Base-by-base conservation (phyloP, 2,797 vertebrate genomes). In the Xerus rutilus region DNA sequence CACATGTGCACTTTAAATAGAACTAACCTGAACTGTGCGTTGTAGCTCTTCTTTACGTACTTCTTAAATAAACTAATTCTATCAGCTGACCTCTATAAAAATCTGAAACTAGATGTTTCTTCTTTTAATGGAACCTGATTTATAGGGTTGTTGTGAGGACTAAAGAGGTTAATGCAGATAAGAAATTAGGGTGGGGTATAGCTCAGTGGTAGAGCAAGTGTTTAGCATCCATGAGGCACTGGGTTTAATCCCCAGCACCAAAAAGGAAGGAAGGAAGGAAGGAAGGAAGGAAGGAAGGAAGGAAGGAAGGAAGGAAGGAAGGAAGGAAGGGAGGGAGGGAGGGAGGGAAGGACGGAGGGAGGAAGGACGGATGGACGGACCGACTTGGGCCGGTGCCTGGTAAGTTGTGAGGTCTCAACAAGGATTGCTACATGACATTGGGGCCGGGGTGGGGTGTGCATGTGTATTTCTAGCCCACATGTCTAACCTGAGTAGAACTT, bases 1-100 rank as follows among this genome's bases (percentile, higher is more conserved):
- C 79, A 59, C 21, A 54, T 45, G 13, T 62, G 28, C 77, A 67
- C 25, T 54, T 85, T 21, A 70, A 86, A 64, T 15, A 25, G 35
- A 78, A 86, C 67, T 93, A 67, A 57, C 76, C 7, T 45, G 86
- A n/a, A 94, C 49, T 73, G 43, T 65, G 20, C 5, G 30, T 62
- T 94, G 89, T 84, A 89, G 93, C 78, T 76, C 20, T 17, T 59
- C 57, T 59, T 59, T 25, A 59, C 21, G 87, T 39, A 47, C 23
- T 45, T 76, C 69, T 47, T 89, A 9, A n/a, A 79, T 59, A 54
- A 90, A 39, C 12, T 3, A 82, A 10, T 82, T 86, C 32, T 84
- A 57, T 81, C 17, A 28, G 67, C 25, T 54, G 57, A 92, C 25
- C 15, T 79, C 14, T 64, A 0, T 88, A 83, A 65, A 32, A 79